phyloP scores from a whole-genome alignment of 2,113 vertebrate genomes.

The Micronisus gabar region DNA sequence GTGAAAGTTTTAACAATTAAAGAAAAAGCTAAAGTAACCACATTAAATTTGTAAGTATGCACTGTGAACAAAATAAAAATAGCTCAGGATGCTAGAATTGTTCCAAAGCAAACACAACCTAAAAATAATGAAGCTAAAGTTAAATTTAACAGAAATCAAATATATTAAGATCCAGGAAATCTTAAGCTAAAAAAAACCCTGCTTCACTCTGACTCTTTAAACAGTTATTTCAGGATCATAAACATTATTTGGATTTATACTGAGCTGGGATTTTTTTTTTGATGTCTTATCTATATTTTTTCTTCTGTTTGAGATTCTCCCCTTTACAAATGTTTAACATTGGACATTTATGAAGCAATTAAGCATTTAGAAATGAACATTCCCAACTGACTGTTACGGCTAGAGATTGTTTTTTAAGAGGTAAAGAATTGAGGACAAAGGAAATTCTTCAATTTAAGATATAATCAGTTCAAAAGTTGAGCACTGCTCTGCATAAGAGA shows the following conservation, averaged over 20 bases:
- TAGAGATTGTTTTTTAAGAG: background rate
- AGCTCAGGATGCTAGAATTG: background rate
- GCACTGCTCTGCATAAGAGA: background rate
- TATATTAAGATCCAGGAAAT: background rate
- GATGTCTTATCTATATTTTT: background rate
- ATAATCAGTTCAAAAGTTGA: background rate
- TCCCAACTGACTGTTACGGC: background rate
- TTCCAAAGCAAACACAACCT: conserved; percentile 40
- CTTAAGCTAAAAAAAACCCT: background rate
- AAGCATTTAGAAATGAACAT: background rate
- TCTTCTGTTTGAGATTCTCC: background rate
- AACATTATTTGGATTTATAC: background rate
- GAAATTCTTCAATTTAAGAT: background rate
- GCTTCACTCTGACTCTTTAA: background rate
- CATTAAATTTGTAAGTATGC: background rate
- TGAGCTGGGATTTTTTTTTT: background rate
- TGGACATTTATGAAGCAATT: background rate
- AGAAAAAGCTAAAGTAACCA: background rate
- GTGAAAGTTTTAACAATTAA: background rate
- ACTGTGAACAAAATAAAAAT: background rate
- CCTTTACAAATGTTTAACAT: background rate
- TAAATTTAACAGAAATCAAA: conserved; percentile 38
- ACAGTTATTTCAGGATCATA: conserved; percentile 14
- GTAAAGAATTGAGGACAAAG: background rate
- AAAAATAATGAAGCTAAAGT: conserved; percentile 19